Evolutionary conservation across 2,797 vertebrate genomes (phyloP).

Genomic region (Eutrigla gurnardus): DNA sequence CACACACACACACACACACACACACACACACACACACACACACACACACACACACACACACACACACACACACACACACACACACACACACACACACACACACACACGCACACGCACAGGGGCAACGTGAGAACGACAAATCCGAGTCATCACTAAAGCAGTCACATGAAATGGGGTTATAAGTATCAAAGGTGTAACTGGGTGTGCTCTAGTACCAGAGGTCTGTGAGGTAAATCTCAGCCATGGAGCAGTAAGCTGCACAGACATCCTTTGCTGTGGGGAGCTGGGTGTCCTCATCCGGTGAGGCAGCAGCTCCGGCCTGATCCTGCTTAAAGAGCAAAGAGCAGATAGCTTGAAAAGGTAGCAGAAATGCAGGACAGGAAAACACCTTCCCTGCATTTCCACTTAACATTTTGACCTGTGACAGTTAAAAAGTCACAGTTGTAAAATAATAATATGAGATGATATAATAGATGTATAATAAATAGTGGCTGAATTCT

Average conservation of each 20-base stretch:
- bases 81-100: constrained; percentile 15
- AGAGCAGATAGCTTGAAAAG: neutral
- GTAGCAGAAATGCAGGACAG: neutral
- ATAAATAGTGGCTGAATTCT: neutral
- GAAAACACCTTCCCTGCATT: neutral
- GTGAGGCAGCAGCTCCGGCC: constrained; percentile 69
- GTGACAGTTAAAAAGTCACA: neutral
- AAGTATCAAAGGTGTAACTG: constrained; percentile 14
- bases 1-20: constrained; percentile 30
- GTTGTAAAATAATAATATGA: constrained; percentile 6
- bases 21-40: constrained; percentile 9
- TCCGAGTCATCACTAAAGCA: constrained; percentile 24
- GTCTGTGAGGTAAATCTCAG: constrained; percentile 90
- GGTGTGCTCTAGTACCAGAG: constrained; percentile 82
- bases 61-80: neutral
- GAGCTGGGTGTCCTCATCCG: constrained; percentile 60
- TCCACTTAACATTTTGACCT: neutral
- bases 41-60: constrained; percentile 27
- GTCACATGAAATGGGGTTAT: constrained; percentile 11
- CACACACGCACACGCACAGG: neutral
- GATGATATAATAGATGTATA: too few relatives aligned
- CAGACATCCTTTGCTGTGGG: constrained; percentile 83
- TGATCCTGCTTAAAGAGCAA: constrained; percentile 59
- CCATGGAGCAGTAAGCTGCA: constrained; percentile 87
- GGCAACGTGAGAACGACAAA: constrained; percentile 17